phyloP scores from a whole-genome alignment of 2,888 invertebrate genomes.

The Perizoma affinitatum region DNA sequence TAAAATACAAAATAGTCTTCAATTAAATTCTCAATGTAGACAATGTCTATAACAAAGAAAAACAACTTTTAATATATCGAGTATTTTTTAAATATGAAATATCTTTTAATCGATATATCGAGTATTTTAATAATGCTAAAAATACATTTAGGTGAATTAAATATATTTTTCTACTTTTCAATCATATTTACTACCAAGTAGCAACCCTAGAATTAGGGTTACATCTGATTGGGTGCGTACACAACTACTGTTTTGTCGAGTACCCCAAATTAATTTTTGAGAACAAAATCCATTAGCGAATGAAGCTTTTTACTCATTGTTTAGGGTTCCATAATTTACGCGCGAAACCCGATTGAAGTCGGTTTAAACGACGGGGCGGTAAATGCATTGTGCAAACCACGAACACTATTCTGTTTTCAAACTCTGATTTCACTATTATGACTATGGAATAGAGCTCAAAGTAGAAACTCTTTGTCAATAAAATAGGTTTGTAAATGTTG shows the following conservation, averaged over 20 bases:
- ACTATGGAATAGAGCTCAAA: constrained; percentile 36
- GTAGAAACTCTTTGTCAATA: constrained; percentile 30
- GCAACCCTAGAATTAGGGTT: constrained; percentile 54
- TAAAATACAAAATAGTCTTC: too few species aligned
- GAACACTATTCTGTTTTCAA: constrained; percentile 8
- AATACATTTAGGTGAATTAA: too few species aligned
- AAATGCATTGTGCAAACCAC: constrained; percentile 54
- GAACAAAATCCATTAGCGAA: constrained; percentile 83
- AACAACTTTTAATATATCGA: too few species aligned
- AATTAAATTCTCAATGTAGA: too few species aligned
- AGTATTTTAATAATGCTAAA: too few species aligned
- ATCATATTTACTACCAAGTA: not conserved
- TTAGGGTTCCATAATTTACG: constrained; percentile 81
- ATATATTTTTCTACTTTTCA: not conserved
- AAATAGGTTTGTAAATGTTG: constrained; percentile 40
- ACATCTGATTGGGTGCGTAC: constrained; percentile 74
- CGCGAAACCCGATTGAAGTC: constrained; percentile 75
- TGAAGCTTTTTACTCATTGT: constrained; percentile 75
- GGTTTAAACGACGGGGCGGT: constrained; percentile 79
- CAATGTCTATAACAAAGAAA: too few species aligned
- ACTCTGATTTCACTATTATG: constrained; percentile 36
- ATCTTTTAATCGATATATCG: too few species aligned
- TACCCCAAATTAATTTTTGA: constrained; percentile 83
- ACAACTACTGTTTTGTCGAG: constrained; percentile 69
- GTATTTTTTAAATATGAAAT: too few species aligned